Evolutionary conservation across 2,797 vertebrate genomes (phyloP), one percentile per base, ranked within the genome.

Genomic region (Xenops minutus): DNA sequence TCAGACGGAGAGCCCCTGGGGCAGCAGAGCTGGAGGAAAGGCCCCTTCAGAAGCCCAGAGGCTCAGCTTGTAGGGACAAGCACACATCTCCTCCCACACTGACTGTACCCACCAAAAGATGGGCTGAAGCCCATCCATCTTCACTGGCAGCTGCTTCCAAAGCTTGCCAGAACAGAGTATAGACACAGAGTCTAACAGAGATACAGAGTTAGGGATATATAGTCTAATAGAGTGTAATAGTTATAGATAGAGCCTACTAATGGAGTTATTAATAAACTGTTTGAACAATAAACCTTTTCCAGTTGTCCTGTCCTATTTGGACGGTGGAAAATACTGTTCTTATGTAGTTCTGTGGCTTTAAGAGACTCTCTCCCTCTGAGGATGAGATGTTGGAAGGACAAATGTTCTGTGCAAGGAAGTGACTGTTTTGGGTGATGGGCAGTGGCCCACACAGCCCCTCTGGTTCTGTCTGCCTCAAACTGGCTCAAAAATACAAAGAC

Each of bases 21-120:
- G 18, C 37, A 12, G 29, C 1, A 1, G 24, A 11, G 48, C 2
- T 6, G 61, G 39, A 12, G 3, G 39, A 20, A 48, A 12, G 49
- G 7, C 23, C 55, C 27, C 12, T 37, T 12, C 75, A 49, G 19
- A 26, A 62, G 24, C 29, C 24, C 27, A 4, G 10, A 11, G 2
- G 22, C 3, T 8, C 44, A 78, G 19, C 26, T 10, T 46, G n/a
- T 12, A 6, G 5, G 16, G 52, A 26, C 22, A 22, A 44, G 44
- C 44, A 44, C 44, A 21, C 44, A 44, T 44, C 44, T 44, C 44
- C 44, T 44, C 44, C 34, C 52, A 32, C 52, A 21, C 7, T 32
- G 52, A 32, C 52, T 44, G 37, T 16, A 37, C 39, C 41, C 13
- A 9, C 27, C 54, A 43, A 61, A 8, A 3, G 1, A 29, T 0